Conservation (phyloP, 2,797 vertebrate genomes). For the Malurus leucopterus region DNA sequence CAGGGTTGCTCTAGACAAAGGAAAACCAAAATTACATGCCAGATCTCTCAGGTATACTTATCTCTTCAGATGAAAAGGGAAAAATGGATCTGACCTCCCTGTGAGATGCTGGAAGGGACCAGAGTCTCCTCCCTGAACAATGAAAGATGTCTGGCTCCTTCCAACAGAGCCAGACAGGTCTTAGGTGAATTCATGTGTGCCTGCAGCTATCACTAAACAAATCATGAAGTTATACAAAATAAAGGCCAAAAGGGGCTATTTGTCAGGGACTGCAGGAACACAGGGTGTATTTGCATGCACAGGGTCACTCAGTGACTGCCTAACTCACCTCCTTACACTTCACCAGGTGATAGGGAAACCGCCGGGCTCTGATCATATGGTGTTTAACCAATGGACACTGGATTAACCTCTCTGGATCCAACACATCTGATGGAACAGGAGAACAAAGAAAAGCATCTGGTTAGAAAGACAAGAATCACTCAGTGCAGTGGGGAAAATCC, state of each 20-base stretch:
- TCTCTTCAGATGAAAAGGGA: not conserved
- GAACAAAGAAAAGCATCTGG: not conserved
- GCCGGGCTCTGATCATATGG: constrained; percentile 16
- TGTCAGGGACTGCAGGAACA: not conserved
- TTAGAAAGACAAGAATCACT: not conserved
- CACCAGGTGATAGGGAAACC: constrained; percentile 52
- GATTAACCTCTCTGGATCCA: constrained; percentile 41
- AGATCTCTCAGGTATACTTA: not conserved
- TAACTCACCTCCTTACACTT: constrained; percentile 50
- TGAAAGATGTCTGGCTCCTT: not conserved
- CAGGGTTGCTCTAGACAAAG: constrained; percentile 21
- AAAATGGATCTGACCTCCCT: not conserved
- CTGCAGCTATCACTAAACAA: not conserved
- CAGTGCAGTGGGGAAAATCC: not conserved
- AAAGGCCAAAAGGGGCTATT: not conserved
- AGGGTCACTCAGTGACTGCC: not conserved
- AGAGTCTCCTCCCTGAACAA: not conserved
- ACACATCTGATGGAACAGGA: not conserved
- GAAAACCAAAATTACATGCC: not conserved
- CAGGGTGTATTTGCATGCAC: fast-evolving
- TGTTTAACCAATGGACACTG: constrained; percentile 21
- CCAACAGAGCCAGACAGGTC: not conserved
- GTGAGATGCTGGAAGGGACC: not conserved
- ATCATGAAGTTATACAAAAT: not conserved
- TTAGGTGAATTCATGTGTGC: not conserved